These are phyloP conservation scores for Falcaria lacertinaria DNA, from an alignment of 2,888 invertebrate species.

Conservation along the genomic window DNA sequence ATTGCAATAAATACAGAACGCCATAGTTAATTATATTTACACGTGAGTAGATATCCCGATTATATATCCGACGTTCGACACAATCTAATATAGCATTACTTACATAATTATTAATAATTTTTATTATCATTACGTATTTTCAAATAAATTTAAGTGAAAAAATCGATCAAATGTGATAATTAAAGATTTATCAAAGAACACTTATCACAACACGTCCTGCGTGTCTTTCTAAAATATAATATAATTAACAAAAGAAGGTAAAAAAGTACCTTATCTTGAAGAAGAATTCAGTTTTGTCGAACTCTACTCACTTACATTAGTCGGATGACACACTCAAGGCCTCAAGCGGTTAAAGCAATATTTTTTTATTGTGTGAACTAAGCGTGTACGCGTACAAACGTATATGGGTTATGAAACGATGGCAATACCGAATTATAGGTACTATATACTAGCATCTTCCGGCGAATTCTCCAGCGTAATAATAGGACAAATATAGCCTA, in stretches of 20 bases:
- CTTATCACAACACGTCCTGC: neutral
- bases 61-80: neutral
- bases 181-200: no score
- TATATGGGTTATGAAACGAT: no score
- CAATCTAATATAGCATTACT: neutral
- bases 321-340: slow-evolving; percentile 66
- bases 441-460: neutral
- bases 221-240: neutral
- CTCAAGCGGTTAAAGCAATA: slow-evolving; percentile 42
- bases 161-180: no score
- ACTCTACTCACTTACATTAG: slow-evolving; percentile 5
- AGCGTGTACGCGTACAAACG: neutral
- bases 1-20: slow-evolving; percentile 31
- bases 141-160: no score
- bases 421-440: neutral
- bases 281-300: neutral
- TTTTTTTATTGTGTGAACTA: slow-evolving; percentile 10
- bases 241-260: no score
- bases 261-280: no score
- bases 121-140: no score
- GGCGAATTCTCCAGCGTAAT: no score
- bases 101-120: neutral
- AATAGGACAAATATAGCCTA: no score
- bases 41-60: slow-evolving; percentile 8
- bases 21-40: slow-evolving; percentile 24